Base-by-base conservation (phyloP, 1,140 invertebrate genomes). In the Pseudomyrmex sp. region DNA sequence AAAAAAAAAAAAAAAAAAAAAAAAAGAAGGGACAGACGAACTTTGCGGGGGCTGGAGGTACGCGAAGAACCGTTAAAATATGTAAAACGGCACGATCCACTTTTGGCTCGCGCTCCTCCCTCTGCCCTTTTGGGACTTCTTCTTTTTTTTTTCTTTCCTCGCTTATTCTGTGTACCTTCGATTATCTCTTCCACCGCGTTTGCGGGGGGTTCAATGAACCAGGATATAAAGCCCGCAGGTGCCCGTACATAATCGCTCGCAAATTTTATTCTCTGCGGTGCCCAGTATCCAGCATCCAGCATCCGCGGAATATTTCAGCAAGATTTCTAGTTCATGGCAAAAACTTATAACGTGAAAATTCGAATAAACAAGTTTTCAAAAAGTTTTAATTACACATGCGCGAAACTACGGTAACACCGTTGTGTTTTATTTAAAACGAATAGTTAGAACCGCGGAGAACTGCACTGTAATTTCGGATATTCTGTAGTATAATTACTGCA, bases 1-100 rank as follows among this genome's bases (percentile, higher is more conserved):
- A 58, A 35, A 70, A 80, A 0, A 23, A 59, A 50, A 69, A 70
- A 80, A 0, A 23, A 59, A 50, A 69, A n/a, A n/a, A 70, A 80
- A 0, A 23, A 59, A 50, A 69, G 72, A 83, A 72, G 75, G 50
- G 75, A 48, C 62, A 76, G 69, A 63, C 75, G 46, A 56, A 68
- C 61, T 88, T 90, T 63, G 83, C 63, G 82, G 84, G 66, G 70
- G 61, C 10, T 82, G 59, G 61, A 68, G 83, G 62, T 83, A 83
- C 87, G 82, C 68, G 86, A 77, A 85, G 88, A 92, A 92, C 92
- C 91, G 91, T 92, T 93, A 91, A 93, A 92, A 92, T 90, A 93
- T 91, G 92, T 92, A 92, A 92, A 92, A 91, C 84, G 86, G 86
- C 87, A 80, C 77, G 77, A 82, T 86, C 86, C 84, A 82, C 83